Evolutionary conservation across 2,888 invertebrate species (phyloP), one percentile per base, ranked within the genome.

Genomic region (Meloe dianella): DNA sequence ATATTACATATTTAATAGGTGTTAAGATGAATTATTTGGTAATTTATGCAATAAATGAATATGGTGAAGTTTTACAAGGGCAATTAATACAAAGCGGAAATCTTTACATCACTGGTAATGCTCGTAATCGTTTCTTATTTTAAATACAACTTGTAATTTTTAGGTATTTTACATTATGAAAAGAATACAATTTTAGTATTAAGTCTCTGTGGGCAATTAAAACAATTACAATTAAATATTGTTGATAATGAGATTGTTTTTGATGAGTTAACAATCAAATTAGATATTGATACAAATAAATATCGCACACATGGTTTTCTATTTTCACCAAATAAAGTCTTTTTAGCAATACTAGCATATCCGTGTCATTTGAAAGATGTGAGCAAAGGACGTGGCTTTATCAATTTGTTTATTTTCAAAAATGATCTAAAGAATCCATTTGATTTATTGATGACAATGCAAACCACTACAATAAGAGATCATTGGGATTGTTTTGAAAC

Each of bases 401-500:
- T 77, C 30, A 74, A 76, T 64, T 73, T 82, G 30, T 74, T 76
- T 22, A 65, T 82, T 22, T 81, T 79, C 68, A 66, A 75, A 60
- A 77, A 81, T 68, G 69, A 67, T 10, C 30, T 67, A 5, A 66
- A 75, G 60, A 75, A 82, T 64, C 80, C 81, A 2, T 73, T 82
- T 22, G 67, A 77, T 41, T 61, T 78, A 51, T 67, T 83, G 20
- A 74, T 80, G 75, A 70, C 77, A 7, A 80, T 80, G 66, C 59
- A 68, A n/a, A 73, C 69, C 20, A 73, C 73, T 27, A 79, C 73
- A 66, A 73, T 83, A 57, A 64, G 65, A 47, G 72, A 76, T 32
- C 76, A 78, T 71, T 82, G 81, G 81, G 83, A 83, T 68, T 82
- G 81, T 68, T 77, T 83, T 27, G 83, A 83, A 73, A 71, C 77